phyloP scores from a whole-genome alignment of 2,113 vertebrate species.

The Larimichthys polyactis region DNA sequence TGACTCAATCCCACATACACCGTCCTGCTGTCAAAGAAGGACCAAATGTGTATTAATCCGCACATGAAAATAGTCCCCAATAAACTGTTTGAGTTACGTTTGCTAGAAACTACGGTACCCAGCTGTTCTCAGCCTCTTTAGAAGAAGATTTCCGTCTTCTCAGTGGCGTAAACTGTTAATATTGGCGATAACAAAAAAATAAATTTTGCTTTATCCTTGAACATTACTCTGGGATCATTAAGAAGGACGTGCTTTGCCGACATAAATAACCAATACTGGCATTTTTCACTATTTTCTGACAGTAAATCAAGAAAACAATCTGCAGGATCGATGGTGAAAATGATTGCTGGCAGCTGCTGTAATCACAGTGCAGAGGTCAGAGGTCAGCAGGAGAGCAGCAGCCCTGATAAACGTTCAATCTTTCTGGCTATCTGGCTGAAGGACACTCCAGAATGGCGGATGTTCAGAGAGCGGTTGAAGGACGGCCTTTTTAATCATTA shows the following conservation, averaged over 20 bases:
- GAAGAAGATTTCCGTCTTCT: too few species aligned
- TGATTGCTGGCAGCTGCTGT: not conserved
- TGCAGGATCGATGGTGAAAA: not conserved
- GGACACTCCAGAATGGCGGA: conserved; percentile 4
- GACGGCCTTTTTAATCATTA: conserved; percentile 60
- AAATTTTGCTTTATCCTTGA: not conserved
- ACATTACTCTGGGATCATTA: not conserved
- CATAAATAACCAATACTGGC: not conserved
- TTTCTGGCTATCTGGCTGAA: not conserved
- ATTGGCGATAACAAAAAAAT: not conserved
- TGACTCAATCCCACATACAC: too few species aligned
- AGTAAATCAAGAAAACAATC: not conserved
- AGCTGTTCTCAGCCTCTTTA: too few species aligned
- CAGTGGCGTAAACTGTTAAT: not conserved
- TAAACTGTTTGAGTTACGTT: too few species aligned
- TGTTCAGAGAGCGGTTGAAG: conserved; percentile 40
- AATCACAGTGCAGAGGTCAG: not conserved
- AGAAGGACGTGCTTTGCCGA: not conserved
- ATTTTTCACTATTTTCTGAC: not conserved
- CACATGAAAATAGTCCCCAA: not conserved
- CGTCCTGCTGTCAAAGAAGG: not conserved
- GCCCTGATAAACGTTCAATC: not conserved
- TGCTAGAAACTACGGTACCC: too few species aligned
- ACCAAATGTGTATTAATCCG: not conserved
- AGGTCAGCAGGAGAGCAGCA: not conserved